Evolutionary conservation across 2,797 vertebrate genomes (phyloP).

Genomic region (Ficedula albicollis): DNA sequence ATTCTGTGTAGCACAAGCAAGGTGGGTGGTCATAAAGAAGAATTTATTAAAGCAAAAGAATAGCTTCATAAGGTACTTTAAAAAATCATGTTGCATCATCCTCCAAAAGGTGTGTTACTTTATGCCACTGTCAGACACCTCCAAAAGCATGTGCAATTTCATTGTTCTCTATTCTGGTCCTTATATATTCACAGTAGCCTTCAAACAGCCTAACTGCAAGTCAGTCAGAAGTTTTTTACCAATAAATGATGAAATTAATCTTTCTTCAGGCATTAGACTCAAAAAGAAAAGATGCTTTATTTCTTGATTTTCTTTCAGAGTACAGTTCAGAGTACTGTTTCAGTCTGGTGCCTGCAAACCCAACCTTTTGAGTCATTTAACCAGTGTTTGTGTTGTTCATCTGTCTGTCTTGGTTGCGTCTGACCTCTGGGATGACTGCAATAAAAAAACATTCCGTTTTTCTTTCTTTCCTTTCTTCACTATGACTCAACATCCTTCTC

Average conservation of each 20-base stretch:
- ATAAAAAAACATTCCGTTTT: constrained; percentile 46
- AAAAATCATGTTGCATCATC: neutral
- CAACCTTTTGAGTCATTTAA: constrained; percentile 44
- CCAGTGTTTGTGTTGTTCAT: constrained; percentile 51
- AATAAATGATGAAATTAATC: neutral
- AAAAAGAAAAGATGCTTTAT: neutral
- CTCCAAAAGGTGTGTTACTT: neutral
- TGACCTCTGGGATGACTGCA: constrained; percentile 40
- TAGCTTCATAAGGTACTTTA: neutral
- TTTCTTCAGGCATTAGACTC: neutral
- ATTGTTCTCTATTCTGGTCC: neutral
- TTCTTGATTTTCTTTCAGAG: neutral
- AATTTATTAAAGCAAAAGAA: neutral
- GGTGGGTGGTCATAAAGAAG: neutral
- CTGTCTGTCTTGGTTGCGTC: neutral
- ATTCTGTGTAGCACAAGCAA: neutral
- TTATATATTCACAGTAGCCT: neutral
- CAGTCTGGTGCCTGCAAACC: neutral
- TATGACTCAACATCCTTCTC: constrained; percentile 64
- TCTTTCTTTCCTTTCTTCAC: constrained; percentile 41
- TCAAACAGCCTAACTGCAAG: neutral
- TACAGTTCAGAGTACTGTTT: neutral
- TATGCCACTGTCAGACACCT: neutral
- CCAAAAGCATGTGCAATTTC: neutral
- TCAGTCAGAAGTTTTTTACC: neutral